These are phyloP conservation scores for Gambelia wislizenii DNA, from an alignment of 2,797 vertebrate genomes.

Conservation along the genomic window DNA sequence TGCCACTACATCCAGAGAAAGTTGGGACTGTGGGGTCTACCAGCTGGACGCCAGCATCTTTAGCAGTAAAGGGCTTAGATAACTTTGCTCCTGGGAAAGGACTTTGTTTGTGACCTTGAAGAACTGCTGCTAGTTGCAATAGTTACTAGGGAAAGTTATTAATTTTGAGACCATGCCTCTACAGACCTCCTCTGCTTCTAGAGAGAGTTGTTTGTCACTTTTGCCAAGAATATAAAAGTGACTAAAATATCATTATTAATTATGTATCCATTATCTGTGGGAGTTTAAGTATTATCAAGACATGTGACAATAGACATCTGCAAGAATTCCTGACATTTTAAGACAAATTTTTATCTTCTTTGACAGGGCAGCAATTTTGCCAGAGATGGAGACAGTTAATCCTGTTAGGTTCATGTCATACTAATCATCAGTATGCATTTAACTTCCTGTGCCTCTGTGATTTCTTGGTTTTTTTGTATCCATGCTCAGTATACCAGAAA, in stretches of 20 bases:
- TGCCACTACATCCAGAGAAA: neutral
- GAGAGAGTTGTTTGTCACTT: neutral
- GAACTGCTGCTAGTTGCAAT: neutral
- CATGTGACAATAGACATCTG: neutral
- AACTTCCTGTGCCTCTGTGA: fast-evolving
- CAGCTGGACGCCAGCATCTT: neutral
- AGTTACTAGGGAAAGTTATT: no score
- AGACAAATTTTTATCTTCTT: neutral
- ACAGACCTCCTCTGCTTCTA: neutral
- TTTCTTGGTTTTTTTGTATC: neutral
- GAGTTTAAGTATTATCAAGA: neutral
- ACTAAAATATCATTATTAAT: neutral
- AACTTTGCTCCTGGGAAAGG: no score
- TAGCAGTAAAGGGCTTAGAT: no score
- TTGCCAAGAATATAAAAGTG: neutral
- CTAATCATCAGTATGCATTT: fast-evolving
- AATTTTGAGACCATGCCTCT: neutral
- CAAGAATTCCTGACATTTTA: neutral
- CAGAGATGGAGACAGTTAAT: neutral
- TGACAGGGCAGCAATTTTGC: constrained; percentile 2
- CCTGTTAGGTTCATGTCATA: neutral
- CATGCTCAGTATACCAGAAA: neutral
- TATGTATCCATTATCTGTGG: neutral
- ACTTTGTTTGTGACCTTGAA: neutral
- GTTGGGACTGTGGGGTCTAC: neutral